These are phyloP conservation scores for Nipponia nippon DNA, from an alignment of 2,113 vertebrate species.

Conservation along the genomic window DNA sequence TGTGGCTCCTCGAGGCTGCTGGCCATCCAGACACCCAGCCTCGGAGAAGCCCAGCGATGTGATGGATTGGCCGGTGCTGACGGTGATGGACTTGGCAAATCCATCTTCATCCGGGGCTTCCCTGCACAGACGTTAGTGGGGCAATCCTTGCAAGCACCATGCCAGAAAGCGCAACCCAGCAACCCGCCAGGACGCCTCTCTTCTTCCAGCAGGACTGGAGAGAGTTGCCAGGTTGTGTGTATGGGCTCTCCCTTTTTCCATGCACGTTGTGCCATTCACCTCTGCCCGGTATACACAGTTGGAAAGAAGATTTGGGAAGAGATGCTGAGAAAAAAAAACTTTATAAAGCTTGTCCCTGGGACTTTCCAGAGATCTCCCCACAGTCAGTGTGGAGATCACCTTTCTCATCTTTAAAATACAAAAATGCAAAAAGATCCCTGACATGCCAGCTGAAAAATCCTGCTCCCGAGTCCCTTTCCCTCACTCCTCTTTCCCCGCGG, in stretches of 20 bases:
- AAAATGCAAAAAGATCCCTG: background rate
- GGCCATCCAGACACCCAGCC: background rate
- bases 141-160: background rate
- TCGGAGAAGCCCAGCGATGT: background rate
- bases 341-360: background rate
- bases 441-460: background rate
- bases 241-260: background rate
- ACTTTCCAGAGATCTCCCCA: background rate
- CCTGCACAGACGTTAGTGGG: background rate
- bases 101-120: background rate
- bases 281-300: background rate
- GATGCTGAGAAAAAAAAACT: background rate
- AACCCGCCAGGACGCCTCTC: rapidly evolving
- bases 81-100: rapidly evolving
- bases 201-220: background rate
- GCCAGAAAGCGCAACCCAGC: background rate
- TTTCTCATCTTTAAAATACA: background rate
- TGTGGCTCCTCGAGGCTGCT: background rate
- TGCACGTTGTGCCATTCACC: too few species aligned
- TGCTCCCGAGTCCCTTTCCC: background rate
- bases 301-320: background rate
- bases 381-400: background rate
- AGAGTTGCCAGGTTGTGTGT: background rate
- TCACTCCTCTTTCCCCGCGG: background rate
- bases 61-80: background rate